Evolutionary conservation across 2,113 vertebrate genomes (phyloP).

Genomic region (Empidonax traillii): DNA sequence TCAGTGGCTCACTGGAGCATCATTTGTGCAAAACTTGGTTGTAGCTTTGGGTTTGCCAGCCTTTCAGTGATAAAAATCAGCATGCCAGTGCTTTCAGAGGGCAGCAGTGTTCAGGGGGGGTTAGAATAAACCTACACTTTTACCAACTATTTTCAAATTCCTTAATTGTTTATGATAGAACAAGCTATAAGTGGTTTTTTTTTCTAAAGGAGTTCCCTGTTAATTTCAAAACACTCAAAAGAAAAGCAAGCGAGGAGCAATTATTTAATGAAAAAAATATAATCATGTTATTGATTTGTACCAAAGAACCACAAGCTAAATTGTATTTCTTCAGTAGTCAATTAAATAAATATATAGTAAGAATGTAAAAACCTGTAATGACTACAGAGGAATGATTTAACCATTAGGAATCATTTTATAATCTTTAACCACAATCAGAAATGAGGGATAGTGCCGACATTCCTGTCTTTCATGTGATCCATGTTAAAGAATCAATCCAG

Average conservation of each 20-base stretch:
- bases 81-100: background rate
- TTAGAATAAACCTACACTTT: background rate
- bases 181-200: background rate
- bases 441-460: background rate
- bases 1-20: rapidly evolving
- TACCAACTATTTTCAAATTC: background rate
- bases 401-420: background rate
- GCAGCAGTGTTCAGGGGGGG: background rate
- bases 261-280: background rate
- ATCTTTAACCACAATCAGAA: background rate
- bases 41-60: background rate
- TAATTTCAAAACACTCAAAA: background rate
- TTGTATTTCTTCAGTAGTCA: background rate
- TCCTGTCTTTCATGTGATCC: background rate
- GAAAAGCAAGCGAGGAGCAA: background rate
- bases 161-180: background rate
- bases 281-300: background rate
- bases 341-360: background rate
- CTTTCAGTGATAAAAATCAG: background rate
- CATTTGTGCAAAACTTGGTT: background rate
- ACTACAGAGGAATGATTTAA: background rate
- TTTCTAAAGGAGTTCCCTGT: background rate
- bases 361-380: background rate
- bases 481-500: background rate
- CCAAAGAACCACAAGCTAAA: background rate